Conservation (phyloP, 2,797 vertebrate species). For the Valencia hispanica region DNA sequence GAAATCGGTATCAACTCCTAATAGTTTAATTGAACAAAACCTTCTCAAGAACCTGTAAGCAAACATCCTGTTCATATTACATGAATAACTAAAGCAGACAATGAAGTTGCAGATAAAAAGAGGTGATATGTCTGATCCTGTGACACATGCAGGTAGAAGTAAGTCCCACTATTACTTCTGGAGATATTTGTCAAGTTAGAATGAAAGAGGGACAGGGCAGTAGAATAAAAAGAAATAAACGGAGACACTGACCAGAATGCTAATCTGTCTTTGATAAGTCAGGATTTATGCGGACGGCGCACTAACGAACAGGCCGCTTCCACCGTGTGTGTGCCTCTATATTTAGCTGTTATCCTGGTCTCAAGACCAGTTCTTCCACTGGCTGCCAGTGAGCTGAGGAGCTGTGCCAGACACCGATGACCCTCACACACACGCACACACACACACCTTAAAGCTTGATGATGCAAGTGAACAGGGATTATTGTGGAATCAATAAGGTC, state of each 20-base stretch:
- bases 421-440: slow-evolving; percentile 14
- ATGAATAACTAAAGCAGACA: neutral
- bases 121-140: neutral
- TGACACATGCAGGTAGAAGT: neutral
- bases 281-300: slow-evolving; percentile 10
- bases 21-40: neutral
- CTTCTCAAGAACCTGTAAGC: neutral
- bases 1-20: neutral
- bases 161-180: neutral
- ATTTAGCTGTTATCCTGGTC: slow-evolving; percentile 78
- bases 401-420: slow-evolving; percentile 43
- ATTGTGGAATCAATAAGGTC: slow-evolving; percentile 46
- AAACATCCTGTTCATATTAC: neutral
- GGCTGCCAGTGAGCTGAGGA: slow-evolving; percentile 72
- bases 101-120: neutral
- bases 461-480: slow-evolving; percentile 44
- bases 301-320: slow-evolving; percentile 5
- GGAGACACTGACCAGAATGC: slow-evolving; percentile 23
- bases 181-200: neutral
- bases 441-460: slow-evolving; percentile 16
- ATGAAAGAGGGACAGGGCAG: slow-evolving; percentile 19
- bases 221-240: slow-evolving; percentile 12
- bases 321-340: slow-evolving; percentile 51
- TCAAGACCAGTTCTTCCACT: slow-evolving; percentile 79
- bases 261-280: slow-evolving; percentile 24